phyloP scores from a whole-genome alignment of 2,888 invertebrate genomes.

The Abscondita cerata region DNA sequence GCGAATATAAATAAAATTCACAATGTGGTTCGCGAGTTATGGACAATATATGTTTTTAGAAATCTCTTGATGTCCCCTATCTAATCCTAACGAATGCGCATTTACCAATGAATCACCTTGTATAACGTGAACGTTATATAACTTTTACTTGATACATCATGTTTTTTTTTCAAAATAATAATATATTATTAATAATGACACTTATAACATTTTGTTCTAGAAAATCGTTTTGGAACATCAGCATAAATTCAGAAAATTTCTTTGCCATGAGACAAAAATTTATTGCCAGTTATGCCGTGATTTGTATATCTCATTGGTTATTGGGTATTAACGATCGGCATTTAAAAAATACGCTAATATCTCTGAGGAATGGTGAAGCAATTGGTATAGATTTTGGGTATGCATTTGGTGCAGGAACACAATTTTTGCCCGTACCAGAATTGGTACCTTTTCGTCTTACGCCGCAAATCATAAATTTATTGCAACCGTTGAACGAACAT shows the following conservation, averaged over 20 bases:
- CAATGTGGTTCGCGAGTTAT: too few relatives aligned
- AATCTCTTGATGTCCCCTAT: too few relatives aligned
- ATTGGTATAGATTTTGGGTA: constrained; percentile 78
- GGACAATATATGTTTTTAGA: too few relatives aligned
- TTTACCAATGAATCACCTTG: too few relatives aligned
- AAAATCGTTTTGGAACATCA: constrained; percentile 62
- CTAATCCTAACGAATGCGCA: too few relatives aligned
- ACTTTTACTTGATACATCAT: too few relatives aligned
- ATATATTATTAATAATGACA: too few relatives aligned
- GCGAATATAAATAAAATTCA: too few relatives aligned
- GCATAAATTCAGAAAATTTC: constrained; percentile 67
- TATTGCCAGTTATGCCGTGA: constrained; percentile 66
- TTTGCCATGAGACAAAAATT: constrained; percentile 67
- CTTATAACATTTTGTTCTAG: too few relatives aligned
- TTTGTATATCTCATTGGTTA: constrained; percentile 74
- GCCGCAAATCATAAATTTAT: constrained; percentile 68
- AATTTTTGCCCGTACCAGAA: constrained; percentile 70
- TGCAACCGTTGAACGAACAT: constrained; percentile 68
- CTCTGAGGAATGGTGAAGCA: constrained; percentile 63
- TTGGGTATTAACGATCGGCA: constrained; percentile 79
- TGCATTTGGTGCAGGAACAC: constrained; percentile 73
- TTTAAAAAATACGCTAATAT: constrained; percentile 70
- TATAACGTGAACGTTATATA: too few relatives aligned
- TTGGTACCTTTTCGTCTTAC: constrained; percentile 77
- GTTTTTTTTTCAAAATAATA: too few relatives aligned